Evolutionary conservation across 2,888 invertebrate species (phyloP).

Genomic region (Caenorhabditis auriculariae): DNA sequence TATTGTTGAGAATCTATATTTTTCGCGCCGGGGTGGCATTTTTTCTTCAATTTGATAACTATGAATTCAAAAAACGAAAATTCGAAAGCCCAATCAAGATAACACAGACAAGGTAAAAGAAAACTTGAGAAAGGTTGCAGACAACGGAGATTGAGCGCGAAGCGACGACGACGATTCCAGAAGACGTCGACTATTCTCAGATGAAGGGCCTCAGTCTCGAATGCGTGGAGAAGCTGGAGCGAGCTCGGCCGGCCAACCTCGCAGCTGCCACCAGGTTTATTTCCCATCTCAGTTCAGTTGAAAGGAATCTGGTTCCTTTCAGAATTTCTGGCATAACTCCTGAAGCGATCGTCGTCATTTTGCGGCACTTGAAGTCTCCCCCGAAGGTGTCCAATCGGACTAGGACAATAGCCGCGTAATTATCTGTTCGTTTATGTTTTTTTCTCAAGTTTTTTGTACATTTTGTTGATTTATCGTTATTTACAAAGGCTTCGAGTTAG

Average conservation of each 20-base stretch:
- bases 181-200: constrained; percentile 44
- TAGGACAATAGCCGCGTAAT: neutral
- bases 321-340: constrained; percentile 55
- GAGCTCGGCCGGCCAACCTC: constrained; percentile 53
- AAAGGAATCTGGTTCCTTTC: neutral
- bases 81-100: too few relatives aligned
- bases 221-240: constrained; percentile 58
- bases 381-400: neutral
- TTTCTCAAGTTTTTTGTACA: neutral
- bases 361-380: constrained; percentile 36
- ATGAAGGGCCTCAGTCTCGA: constrained; percentile 74
- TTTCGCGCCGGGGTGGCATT: too few relatives aligned
- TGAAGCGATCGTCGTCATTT: constrained; percentile 43
- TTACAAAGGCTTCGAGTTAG: too few relatives aligned
- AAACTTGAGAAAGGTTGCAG: constrained; percentile 8
- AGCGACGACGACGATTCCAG: constrained; percentile 43
- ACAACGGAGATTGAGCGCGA: constrained; percentile 47
- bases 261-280: constrained; percentile 57
- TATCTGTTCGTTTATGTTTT: constrained; percentile 1
- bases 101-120: neutral
- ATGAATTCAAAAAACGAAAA: neutral
- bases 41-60: neutral
- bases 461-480: neutral
- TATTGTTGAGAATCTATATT: too few relatives aligned
- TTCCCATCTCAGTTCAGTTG: neutral